Evolutionary conservation across 2,888 invertebrate species (phyloP), one percentile per base, ranked within the genome.

Genomic region (Ichneumoninae sp.): DNA sequence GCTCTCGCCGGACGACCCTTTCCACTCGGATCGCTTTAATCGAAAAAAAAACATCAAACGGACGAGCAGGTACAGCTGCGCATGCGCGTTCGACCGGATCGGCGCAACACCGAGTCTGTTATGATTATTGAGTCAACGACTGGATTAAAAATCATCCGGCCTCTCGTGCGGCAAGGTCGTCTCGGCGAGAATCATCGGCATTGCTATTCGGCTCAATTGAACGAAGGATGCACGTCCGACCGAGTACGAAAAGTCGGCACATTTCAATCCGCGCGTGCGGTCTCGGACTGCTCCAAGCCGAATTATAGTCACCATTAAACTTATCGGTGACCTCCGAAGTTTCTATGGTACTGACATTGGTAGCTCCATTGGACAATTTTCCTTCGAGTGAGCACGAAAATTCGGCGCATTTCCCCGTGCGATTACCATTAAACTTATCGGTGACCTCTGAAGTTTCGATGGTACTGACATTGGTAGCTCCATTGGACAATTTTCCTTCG

Each of bases 131-230:
- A 44, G 65, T 73, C 75, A 50, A 68, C 60, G 74, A 74, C 50
- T 79, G 68, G 74, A 44, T 74, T 74, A 26, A 22, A 19, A 52
- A 57, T 50, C 8, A 44, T 76, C 71, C 71, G 40, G 76, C 36
- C 71, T 75, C 36, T 40, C 80, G 76, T 70, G 52, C 44, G 66
- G 78, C 74, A 74, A 83, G 78, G 78, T 40, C 69, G 57, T 65
- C 6, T 19, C 68, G 68, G 19, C n/a, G 26, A 8, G 44, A 47
- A 47, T 47, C 44, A 47, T 22, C 40, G n/a, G 47, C 33, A 36
- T 71, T 36, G 22, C 36, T 5, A 71, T 40, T 8, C n/a, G 33
- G 36, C 30, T 33, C n/a, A 8, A 66, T 66, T 66, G 22, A 66
- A 16, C 30, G 16, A 30, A 16, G 33, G 7, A 63, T 26, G 57